phyloP scores from a whole-genome alignment of 1,140 invertebrate genomes.

The Bombus confusus region DNA sequence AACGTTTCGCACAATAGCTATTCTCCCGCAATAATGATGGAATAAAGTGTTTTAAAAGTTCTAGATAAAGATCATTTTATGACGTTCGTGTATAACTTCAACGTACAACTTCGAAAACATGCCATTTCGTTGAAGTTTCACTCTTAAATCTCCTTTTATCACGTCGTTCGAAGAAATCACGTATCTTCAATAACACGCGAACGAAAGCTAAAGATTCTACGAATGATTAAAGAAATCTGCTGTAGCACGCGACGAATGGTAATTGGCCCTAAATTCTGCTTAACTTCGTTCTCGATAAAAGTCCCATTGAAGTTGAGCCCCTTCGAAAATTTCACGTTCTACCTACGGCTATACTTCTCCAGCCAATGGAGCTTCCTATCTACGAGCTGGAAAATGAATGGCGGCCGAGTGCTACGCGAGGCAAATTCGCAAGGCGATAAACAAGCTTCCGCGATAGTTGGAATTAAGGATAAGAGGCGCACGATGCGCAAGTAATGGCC shows the following conservation, averaged over 20 bases:
- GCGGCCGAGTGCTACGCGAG: conserved; percentile 10
- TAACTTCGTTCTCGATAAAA: neutral
- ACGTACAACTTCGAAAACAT: neutral
- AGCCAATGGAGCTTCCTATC: neutral
- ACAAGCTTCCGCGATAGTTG: conserved; percentile 42
- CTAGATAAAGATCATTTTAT: neutral
- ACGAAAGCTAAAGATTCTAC: neutral
- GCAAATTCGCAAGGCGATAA: conserved; percentile 37
- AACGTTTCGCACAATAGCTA: no score
- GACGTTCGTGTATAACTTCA: neutral
- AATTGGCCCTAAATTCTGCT: neutral
- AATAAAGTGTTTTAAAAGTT: neutral
- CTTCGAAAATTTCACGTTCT: neutral
- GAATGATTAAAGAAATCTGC: neutral
- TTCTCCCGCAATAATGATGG: neutral
- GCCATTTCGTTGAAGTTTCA: neutral
- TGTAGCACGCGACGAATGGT: no score
- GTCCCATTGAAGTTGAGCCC: neutral
- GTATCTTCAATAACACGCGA: neutral
- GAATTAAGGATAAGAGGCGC: conserved; percentile 29
- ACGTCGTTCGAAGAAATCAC: neutral
- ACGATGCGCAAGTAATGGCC: conserved; percentile 21
- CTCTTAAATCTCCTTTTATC: neutral
- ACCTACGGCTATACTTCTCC: neutral
- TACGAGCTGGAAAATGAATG: conserved; percentile 22